Evolutionary conservation across 2,888 invertebrate species (phyloP), one percentile per base, ranked within the genome.

Genomic region (Lochmaea crataegi): DNA sequence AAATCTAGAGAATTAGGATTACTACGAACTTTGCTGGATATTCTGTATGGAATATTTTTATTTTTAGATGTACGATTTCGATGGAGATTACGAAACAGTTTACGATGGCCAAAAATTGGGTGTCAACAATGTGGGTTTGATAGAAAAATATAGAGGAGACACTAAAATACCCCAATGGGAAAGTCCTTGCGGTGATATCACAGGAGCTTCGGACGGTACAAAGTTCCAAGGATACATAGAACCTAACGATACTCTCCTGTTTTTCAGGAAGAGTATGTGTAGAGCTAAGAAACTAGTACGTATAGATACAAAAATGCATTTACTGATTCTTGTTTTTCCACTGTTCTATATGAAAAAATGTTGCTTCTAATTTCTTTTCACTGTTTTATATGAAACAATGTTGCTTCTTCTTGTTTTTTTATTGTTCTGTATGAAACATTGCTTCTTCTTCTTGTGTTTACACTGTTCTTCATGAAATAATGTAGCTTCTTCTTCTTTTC

Each of bases 221-320:
- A 96, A 95, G 85, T 97, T 96, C 85, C 90, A 89, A 22, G 92
- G 95, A 14, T 91, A 91, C 66, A 89, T 95, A 1, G 82, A 88
- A 32, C 90, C 89, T 14, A 92, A 94, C 74, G 93, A 94, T 14
- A 89, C 90, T 0, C 85, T 96, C 0, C 85, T 92, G 73, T 94
- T 96, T 86, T 97, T 91, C 86, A 90, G 96, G 75, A 95, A 95
- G 84, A 95, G 95, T 83, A 89, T 96, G 82, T 97, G 96, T 85
- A 89, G 96, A 73, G 91, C 94, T n/a, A 93, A 94, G 38, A 89
- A 89, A 63, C 87, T 96, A 90, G 95, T 95, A 83, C 90, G 90
- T 87, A 26, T 38, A 16, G 26, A 60, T n/a, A 22, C 22, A 22
- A 22, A 22, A 22, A 22, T 22, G 2, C 16, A 16, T 10, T 53